Base-by-base conservation (phyloP, 2,797 vertebrate genomes). In the Carduelis carduelis region DNA sequence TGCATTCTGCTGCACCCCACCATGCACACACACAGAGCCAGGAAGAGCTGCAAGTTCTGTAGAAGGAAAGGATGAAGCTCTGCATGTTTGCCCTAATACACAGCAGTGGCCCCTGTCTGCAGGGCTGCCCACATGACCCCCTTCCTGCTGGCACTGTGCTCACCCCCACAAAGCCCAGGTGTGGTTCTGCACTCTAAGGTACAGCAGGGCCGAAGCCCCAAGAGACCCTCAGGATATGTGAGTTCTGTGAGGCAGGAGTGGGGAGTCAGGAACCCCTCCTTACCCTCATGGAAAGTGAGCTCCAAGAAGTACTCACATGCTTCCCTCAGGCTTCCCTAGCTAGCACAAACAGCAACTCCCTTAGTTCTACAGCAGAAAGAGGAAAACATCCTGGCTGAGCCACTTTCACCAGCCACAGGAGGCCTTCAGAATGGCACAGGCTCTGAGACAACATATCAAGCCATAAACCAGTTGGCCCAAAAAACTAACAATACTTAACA, bases 401-500 rank as follows among this genome's bases (percentile, higher is more conserved):
- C 2, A 17, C 53, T 76, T 93, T 65, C 63, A 91, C n/a, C 83
- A 88, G 80, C 66, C 70, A 83, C 70, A 76, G 69, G 59, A 86
- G 56, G 39, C 43, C 52, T 78, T 69, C 72, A 65, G 50, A 89
- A 75, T 32, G 13, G 18, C 68, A 83, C 18, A 21, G 34, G 27
- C 90, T 74, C 70, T 1, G 1, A 93, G 50, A 79, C 64, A 93
- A 52, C 11, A 4, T 8, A 86, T 5, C 9, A 17, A 87, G 55
- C 55, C 63, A 50, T 53, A 69, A 83, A 81, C 26, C 16, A 59
- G 49, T 6, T 39, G 70, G 56, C 44, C 61, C 30, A 83, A 92
- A 88, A 92, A 83, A 50, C 63, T 79, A 86, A 76, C 63, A 81
- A 43, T 26, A 77, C 61, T 52, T 89, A 91, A 86, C 34, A 80